Percentiles rank a stretch among this genome's conserved stretches.
phyloP scores from a whole-genome alignment of 2,888 invertebrate species.

The Bimastos eiseni region DNA sequence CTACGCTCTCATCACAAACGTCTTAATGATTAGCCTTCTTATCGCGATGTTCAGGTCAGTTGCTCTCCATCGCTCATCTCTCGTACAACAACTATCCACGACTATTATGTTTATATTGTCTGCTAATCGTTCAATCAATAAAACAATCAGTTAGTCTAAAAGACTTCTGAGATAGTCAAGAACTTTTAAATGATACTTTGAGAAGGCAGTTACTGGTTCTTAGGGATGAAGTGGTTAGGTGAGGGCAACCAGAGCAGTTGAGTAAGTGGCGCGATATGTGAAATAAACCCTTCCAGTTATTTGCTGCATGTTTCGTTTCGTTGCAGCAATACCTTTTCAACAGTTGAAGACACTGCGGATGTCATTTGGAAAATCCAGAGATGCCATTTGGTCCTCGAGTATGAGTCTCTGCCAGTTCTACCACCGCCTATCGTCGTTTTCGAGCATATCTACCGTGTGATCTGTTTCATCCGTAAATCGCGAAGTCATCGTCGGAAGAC shows the following conservation, averaged over 20 bases:
- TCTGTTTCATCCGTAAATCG: slow-evolving; percentile 23
- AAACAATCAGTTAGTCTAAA: too few relatives aligned
- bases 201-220: too few relatives aligned
- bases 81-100: too few relatives aligned
- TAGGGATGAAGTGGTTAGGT: too few relatives aligned
- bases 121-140: too few relatives aligned
- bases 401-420: slow-evolving; percentile 56
- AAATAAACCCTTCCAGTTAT: neutral
- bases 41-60: slow-evolving; percentile 62
- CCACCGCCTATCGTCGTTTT: slow-evolving; percentile 58
- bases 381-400: slow-evolving; percentile 58
- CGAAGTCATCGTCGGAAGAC: neutral
- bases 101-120: too few relatives aligned
- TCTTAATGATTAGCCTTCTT: slow-evolving; percentile 62
- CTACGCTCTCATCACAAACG: slow-evolving; percentile 60
- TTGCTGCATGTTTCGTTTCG: neutral
- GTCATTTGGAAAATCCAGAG: slow-evolving; percentile 60
- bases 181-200: too few relatives aligned
- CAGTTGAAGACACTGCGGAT: slow-evolving; percentile 57
- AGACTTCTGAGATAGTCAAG: too few relatives aligned
- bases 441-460: slow-evolving; percentile 48
- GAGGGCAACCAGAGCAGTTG: neutral
- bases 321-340: slow-evolving; percentile 57
- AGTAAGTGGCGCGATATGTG: neutral
- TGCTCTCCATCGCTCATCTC: neutral